Percentiles rank a stretch among this genome's conserved stretches.
phyloP scores from a whole-genome alignment of 1,140 invertebrate species.

The Phocides pigmalion region DNA sequence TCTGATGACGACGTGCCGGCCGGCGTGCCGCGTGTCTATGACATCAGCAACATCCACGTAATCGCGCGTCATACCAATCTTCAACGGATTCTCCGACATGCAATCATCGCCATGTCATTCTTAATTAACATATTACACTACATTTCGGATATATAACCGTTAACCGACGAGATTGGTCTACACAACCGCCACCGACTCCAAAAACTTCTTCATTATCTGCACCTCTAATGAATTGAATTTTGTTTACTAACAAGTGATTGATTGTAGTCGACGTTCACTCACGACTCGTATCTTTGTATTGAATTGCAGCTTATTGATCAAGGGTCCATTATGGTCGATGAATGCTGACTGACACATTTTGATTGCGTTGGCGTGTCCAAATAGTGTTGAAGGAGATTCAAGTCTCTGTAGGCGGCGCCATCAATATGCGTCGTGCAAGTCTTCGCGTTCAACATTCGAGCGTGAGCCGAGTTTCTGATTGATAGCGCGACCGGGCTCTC shows the following conservation, averaged over 20 bases:
- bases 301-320: constrained; percentile 43
- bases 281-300: constrained; percentile 25
- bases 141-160: constrained; percentile 48
- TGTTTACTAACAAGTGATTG: constrained; percentile 32
- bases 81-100: constrained; percentile 57
- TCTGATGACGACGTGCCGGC: constrained; percentile 52
- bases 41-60: constrained; percentile 70
- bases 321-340: constrained; percentile 39
- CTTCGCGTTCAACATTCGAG: constrained; percentile 53
- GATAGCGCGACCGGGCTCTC: constrained; percentile 61
- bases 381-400: constrained; percentile 38
- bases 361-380: constrained; percentile 44
- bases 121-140: constrained; percentile 62
- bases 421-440: constrained; percentile 66
- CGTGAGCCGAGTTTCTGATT: constrained; percentile 64
- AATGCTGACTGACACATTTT: constrained; percentile 48
- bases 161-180: constrained; percentile 23
- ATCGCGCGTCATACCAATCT: constrained; percentile 68
- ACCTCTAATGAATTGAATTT: constrained; percentile 11
- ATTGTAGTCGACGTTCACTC: constrained; percentile 26
- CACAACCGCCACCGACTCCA: background rate
- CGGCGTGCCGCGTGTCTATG: constrained; percentile 53
- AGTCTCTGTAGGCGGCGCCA: constrained; percentile 54
- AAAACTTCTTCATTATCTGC: constrained; percentile 13
- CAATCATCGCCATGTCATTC: constrained; percentile 62